Evolutionary conservation across 2,888 invertebrate species (phyloP), one percentile per base, ranked within the genome.

Genomic region (Himalopsyche anomala): DNA sequence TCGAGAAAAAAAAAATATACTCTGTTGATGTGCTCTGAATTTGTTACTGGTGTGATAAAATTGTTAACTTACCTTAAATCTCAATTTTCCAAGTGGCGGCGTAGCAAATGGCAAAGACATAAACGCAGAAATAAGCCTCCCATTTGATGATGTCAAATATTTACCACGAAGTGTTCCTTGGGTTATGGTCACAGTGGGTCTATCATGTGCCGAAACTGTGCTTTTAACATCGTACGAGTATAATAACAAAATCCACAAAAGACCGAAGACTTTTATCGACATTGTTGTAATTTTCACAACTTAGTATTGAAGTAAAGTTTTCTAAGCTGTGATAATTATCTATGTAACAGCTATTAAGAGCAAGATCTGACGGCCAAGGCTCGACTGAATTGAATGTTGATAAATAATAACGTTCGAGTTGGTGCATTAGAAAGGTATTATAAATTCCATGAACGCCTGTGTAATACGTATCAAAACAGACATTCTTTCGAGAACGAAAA

Each of bases 21-120:
- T 62, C 4, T 19, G 19, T 19, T 4, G 9, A 62, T 62, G 69
- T 2, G 28, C 6, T 62, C 6, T n/a, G 69, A 74, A 19, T 74
- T 74, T 0, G 4, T 36, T n/a, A 42, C 45, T 15, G 17, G 56
- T 4, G 56, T 45, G 45, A 19, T 42, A 82, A 51, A 17, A 38
- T 12, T 56, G 15, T 85, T 85, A 54, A 15, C 89, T 90, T 91
- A 95, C 95, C 94, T 94, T 93, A 90, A 96, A 96, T 89, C 96
- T 92, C 11, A 95, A 91, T 5, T 94, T 91, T 17, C 93, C 94
- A 4, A 95, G 79, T 0, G 96, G 95, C 1, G 96, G 94, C 86
- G 92, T 89, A 0, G 96, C 96, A 89, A 94, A 96, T 0, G 95
- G 96, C 80, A 96, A 92, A 4, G 95, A 94, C 84, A 95, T 93